Base-by-base conservation (phyloP, 2,797 vertebrate species). In the Pempheris klunzingeri region DNA sequence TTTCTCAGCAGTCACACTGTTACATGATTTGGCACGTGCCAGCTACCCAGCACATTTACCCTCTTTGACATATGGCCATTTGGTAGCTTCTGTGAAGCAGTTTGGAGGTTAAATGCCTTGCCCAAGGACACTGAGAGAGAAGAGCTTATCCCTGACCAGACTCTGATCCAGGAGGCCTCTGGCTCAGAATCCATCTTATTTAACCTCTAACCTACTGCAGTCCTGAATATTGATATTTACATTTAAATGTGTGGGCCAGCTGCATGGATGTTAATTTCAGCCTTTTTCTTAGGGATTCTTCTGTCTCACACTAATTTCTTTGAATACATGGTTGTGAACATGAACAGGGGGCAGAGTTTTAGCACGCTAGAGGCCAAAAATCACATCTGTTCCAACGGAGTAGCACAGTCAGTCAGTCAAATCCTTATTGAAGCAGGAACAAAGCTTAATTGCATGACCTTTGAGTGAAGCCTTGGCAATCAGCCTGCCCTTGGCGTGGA, bases 391-490 rank as follows among this genome's bases (percentile, higher is more conserved):
- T 87, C 68, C 73, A 78, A 78, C 38, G 43, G 60, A 70, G 67
- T 47, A 78, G 80, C 65, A 7, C 80, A 88, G 84, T 84, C 85
- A 89, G 75, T 87, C 74, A 83, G 84, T 89, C 85, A 84, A 65
- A 88, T 87, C 82, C 80, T 80, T 68, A 89, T 88, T 89, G 88
- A 91, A 87, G 80, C 46, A 28, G 87, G 86, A 91, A 92, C 90
- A 91, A 92, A 90, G 91, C 92, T 78, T 92, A 92, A 93, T 92
- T 89, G 87, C 87, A 39, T 92, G 92, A 93, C 92, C 92, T 93
- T 92, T 90, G 87, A 90, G 84, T 66, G 82, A 85, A 87, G 85
- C 78, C 63, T 78, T 89, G 90, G 90, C 90, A 90, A 90, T 89
- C 89, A 86, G 82, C 88, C 88, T 88, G 90, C 88, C 90, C 86